Percentiles rank a stretch among this genome's conserved stretches.
These are phyloP conservation scores for Chromis chromis DNA, from an alignment of 2,797 vertebrate species.

Conservation along the genomic window DNA sequence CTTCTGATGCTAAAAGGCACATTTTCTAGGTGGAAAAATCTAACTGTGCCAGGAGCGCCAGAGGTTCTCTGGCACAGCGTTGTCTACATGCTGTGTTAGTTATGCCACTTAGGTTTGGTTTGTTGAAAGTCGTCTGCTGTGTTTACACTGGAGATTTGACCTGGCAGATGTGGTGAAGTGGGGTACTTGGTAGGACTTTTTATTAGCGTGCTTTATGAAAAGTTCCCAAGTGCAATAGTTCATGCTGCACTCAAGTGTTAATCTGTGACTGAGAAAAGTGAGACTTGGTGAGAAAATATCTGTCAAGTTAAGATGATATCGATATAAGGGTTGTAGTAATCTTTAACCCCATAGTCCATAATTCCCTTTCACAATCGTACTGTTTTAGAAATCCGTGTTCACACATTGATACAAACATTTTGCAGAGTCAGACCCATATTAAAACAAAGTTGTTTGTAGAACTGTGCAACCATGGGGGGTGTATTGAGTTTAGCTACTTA, in stretches of 20 bases:
- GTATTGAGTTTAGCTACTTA: conserved; percentile 11
- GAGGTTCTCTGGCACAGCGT: conserved; percentile 32
- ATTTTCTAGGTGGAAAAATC: conserved; percentile 5
- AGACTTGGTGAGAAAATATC: not conserved
- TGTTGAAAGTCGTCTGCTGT: conserved; percentile 21
- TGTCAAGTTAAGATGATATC: not conserved
- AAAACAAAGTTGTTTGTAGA: conserved; percentile 4
- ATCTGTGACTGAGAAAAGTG: conserved; percentile 9
- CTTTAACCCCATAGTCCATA: not conserved
- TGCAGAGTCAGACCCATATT: not conserved
- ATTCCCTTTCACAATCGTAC: not conserved
- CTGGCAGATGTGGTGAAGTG: conserved; percentile 26
- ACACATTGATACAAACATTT: not conserved
- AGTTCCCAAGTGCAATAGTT: conserved; percentile 17
- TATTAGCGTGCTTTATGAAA: conserved; percentile 16
- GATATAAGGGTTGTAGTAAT: not conserved
- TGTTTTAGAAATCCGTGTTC: conserved; percentile 18
- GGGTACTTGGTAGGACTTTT: not conserved
- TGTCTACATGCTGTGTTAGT: conserved; percentile 35
- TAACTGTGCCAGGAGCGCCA: not conserved
- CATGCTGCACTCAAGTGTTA: conserved; percentile 3
- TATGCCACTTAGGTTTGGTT: conserved; percentile 34
- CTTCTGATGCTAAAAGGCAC: conserved; percentile 40
- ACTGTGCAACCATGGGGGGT: not conserved
- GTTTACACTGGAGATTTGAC: conserved; percentile 43